phyloP scores from a whole-genome alignment of 2,113 vertebrate species.

The Neofelis nebulosa region DNA sequence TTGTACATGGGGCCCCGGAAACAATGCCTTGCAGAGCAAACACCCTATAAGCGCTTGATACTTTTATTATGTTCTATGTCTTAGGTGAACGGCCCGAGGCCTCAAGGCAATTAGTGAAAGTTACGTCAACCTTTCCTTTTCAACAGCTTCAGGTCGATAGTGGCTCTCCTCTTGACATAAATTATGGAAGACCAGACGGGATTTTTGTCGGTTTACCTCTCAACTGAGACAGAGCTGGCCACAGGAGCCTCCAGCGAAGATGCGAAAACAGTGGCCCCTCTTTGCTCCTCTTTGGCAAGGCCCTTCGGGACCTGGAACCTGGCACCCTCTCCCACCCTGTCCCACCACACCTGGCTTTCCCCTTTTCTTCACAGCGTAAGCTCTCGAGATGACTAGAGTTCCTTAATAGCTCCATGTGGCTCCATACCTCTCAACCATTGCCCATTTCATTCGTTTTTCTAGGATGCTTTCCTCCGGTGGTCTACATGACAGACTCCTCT shows the following conservation, averaged over 20 bases:
- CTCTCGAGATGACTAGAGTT: background rate
- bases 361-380: background rate
- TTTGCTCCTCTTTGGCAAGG: background rate
- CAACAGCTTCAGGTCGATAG: background rate
- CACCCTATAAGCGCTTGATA: background rate
- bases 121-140: background rate
- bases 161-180: background rate
- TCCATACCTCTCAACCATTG: background rate
- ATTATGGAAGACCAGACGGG: background rate
- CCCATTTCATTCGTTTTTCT: background rate
- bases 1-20: background rate
- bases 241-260: background rate
- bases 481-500: background rate
- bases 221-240: background rate
- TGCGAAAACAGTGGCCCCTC: background rate
- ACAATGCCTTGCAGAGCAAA: background rate
- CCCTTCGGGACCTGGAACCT: background rate
- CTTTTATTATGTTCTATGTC: background rate
- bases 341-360: background rate
- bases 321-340: background rate
- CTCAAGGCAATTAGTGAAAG: background rate
- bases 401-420: background rate
- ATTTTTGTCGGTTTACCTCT: background rate
- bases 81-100: background rate
- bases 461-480: background rate